These are phyloP conservation scores for Molorchus minor DNA, from an alignment of 2,888 invertebrate species.

Conservation along the genomic window DNA sequence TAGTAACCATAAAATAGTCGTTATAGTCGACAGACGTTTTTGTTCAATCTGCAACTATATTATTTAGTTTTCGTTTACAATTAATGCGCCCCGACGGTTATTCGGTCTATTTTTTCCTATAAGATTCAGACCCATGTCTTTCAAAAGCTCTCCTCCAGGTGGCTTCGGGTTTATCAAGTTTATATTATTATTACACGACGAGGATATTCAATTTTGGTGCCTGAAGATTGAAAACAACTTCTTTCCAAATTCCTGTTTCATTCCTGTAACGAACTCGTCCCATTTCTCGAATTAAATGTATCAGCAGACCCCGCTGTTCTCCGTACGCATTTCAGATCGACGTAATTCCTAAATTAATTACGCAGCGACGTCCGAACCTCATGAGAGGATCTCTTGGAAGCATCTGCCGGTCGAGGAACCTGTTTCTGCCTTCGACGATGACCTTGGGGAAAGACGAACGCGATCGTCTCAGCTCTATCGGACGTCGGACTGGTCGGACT, in stretches of 20 bases:
- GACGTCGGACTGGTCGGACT: neutral
- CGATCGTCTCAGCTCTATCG: conserved; percentile 5
- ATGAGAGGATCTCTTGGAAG: conserved; percentile 32
- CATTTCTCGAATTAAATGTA: neutral
- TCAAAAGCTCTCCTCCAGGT: no score
- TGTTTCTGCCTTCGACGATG: conserved; percentile 32
- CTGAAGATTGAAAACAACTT: no score
- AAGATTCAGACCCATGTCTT: no score
- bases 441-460: conserved; percentile 20
- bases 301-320: neutral
- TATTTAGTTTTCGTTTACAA: no score
- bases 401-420: conserved; percentile 43
- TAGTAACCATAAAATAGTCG: no score
- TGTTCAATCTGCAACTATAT: no score
- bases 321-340: conserved; percentile 12
- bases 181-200: no score
- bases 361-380: conserved; percentile 37
- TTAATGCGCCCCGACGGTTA: no score
- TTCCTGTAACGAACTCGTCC: neutral
- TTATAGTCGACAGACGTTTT: no score
- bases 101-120: no score
- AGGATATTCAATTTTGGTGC: no score
- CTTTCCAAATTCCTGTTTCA: neutral
- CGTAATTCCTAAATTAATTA: conserved; percentile 44
- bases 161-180: no score